phyloP scores from a whole-genome alignment of 1,140 invertebrate genomes.

The Tyrophagus putrescentiae region DNA sequence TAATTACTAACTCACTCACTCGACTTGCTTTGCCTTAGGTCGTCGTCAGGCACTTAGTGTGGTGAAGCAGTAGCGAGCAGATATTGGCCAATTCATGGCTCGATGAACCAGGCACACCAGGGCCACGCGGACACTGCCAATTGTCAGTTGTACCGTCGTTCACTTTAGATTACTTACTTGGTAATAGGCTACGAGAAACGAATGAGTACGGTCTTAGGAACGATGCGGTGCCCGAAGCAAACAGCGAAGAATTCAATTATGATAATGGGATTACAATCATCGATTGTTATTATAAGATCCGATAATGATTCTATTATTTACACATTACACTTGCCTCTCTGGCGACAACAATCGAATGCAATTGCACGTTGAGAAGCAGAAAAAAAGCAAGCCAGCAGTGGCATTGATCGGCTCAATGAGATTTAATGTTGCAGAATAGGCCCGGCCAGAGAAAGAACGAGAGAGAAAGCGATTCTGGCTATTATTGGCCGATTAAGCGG shows the following conservation, averaged over 20 bases:
- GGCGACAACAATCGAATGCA: too few species aligned
- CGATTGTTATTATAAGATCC: conserved; percentile 9
- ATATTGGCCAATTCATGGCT: background rate
- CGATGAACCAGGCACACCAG: too few species aligned
- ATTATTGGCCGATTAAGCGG: conserved; percentile 11
- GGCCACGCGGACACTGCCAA: too few species aligned
- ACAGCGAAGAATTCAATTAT: conserved; percentile 6
- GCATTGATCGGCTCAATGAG: background rate
- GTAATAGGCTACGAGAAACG: too few species aligned
- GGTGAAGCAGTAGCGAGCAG: too few species aligned
- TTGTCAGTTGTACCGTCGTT: too few species aligned
- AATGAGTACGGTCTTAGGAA: background rate
- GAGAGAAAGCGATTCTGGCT: background rate
- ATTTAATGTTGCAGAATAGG: conserved; percentile 16
- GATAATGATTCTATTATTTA: conserved; percentile 14
- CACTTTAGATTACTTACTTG: too few species aligned
- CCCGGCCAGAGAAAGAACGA: background rate
- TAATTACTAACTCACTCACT: too few species aligned
- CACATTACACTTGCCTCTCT: conserved; percentile 9
- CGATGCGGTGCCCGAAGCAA: background rate
- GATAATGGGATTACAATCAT: conserved; percentile 11
- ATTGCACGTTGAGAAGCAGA: too few species aligned
- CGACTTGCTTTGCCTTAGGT: too few species aligned
- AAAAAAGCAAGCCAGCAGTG: background rate
- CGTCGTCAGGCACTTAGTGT: too few species aligned